Conservation (phyloP, 2,797 vertebrate genomes). For the Crypturellus tataupa region DNA sequence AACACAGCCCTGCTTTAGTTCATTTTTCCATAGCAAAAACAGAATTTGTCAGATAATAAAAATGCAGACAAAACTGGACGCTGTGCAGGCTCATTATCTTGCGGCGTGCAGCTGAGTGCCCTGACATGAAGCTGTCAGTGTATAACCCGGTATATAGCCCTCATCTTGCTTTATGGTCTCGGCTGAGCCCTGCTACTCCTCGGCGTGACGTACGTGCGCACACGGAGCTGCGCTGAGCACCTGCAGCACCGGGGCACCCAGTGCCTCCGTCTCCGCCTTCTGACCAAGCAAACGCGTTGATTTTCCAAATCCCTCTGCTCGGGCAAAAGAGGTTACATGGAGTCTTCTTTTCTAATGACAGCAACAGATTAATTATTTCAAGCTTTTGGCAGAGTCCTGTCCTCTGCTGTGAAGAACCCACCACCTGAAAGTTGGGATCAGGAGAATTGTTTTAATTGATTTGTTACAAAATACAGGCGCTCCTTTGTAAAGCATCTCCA, state of each 20-base stretch:
- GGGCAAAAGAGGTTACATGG: neutral
- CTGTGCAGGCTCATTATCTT: accelerated
- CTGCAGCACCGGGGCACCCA: neutral
- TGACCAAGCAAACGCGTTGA: neutral
- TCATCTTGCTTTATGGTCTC: neutral
- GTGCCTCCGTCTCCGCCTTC: accelerated
- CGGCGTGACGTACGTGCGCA: accelerated
- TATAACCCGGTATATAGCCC: accelerated
- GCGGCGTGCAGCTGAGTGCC: neutral
- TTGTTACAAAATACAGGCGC: neutral
- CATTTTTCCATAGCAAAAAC: neutral
- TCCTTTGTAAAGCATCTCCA: neutral
- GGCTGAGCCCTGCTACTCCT: neutral
- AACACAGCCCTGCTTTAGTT: neutral
- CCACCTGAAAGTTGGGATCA: neutral
- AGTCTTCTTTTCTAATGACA: neutral
- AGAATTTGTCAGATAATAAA: neutral
- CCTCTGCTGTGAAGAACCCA: neutral
- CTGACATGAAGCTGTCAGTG: accelerated
- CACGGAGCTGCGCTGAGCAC: accelerated
- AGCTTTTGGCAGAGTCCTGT: neutral
- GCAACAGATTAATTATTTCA: neutral
- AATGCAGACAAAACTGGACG: neutral
- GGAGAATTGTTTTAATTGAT: neutral
- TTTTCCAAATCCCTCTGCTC: neutral